Conservation (phyloP, 2,797 vertebrate genomes). For the Sparidentex hasta region DNA sequence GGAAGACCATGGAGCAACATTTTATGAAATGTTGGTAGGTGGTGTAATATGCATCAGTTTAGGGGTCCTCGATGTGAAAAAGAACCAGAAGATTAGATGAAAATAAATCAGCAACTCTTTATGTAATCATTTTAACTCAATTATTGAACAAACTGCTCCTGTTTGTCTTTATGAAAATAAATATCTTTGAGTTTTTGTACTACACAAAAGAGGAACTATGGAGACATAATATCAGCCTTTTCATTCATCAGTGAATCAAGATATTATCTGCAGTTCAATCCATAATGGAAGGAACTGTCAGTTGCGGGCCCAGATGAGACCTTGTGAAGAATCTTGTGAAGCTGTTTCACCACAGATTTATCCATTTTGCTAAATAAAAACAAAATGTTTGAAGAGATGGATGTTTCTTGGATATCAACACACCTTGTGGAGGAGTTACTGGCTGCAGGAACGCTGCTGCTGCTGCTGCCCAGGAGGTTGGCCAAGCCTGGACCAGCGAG, state of each 20-base stretch:
- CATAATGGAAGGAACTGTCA: neutral
- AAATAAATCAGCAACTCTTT: too few relatives aligned
- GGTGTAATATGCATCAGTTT: too few relatives aligned
- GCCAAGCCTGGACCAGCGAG: constrained; percentile 95
- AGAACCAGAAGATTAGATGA: too few relatives aligned
- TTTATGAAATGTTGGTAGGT: too few relatives aligned
- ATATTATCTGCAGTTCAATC: neutral
- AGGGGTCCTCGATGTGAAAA: too few relatives aligned
- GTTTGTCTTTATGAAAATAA: neutral
- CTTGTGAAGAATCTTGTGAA: neutral
- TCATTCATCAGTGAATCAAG: neutral
- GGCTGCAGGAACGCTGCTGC: constrained; percentile 92
- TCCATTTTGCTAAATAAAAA: neutral
- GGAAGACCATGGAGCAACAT: too few relatives aligned
- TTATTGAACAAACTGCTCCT: neutral
- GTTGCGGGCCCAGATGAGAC: neutral
- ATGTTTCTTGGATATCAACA: neutral
- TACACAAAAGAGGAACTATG: neutral
- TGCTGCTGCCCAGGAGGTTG: constrained; percentile 90
- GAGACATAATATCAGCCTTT: neutral
- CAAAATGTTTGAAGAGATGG: neutral
- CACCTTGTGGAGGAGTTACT: constrained; percentile 96
- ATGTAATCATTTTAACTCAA: neutral
- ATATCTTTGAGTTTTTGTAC: neutral
- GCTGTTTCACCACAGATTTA: neutral